Evolutionary conservation across 1,140 invertebrate genomes (phyloP).

Genomic region (Drosophila elegans): DNA sequence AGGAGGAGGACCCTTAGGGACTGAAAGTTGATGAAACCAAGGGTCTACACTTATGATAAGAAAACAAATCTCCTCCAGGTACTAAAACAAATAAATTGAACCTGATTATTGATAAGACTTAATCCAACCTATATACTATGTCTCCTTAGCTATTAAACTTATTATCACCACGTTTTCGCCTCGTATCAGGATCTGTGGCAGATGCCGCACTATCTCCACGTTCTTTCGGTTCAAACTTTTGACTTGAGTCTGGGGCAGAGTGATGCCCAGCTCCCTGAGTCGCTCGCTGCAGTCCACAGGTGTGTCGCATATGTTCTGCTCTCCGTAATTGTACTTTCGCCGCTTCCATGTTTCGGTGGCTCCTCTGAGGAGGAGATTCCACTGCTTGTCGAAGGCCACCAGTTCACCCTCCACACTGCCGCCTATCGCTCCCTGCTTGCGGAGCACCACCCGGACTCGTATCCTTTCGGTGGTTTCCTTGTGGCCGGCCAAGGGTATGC

Average conservation of each 20-base stretch:
- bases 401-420: slow-evolving; percentile 93
- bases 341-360: slow-evolving; percentile 94
- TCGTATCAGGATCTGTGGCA: slow-evolving; percentile 92
- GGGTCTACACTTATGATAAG: no score
- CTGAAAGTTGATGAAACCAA: no score
- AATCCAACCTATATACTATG: neutral
- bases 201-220: slow-evolving; percentile 89
- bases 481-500: slow-evolving; percentile 79
- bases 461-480: slow-evolving; percentile 48
- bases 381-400: slow-evolving; percentile 96
- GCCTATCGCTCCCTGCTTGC: slow-evolving; percentile 88
- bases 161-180: slow-evolving; percentile 92
- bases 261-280: slow-evolving; percentile 63
- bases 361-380: slow-evolving; percentile 95
- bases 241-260: slow-evolving; percentile 85
- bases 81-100: no score
- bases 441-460: slow-evolving; percentile 89
- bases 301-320: slow-evolving; percentile 58
- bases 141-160: slow-evolving; percentile 4
- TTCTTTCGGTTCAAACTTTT: slow-evolving; percentile 87
- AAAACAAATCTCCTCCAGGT: neutral
- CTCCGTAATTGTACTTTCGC: slow-evolving; percentile 84
- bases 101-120: neutral
- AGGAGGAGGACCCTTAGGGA: neutral
- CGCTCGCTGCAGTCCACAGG: slow-evolving; percentile 44